Conservation (phyloP, 1,140 invertebrate genomes). For the Carcinoscorpius rotundicauda region DNA sequence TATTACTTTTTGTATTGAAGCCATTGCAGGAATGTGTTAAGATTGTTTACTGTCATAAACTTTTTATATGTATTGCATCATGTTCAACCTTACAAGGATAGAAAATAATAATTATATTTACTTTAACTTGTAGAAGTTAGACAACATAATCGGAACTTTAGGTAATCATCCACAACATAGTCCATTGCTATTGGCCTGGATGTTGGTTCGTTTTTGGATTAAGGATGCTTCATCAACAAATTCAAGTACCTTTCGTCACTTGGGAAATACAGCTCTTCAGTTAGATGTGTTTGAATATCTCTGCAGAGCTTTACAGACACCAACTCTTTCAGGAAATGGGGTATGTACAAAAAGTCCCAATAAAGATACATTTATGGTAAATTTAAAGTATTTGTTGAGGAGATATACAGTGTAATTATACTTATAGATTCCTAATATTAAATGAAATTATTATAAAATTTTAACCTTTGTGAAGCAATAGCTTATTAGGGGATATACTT, state of each 20-base stretch:
- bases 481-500: too few relatives aligned
- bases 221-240: slow-evolving; percentile 13
- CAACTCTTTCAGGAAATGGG: slow-evolving; percentile 26
- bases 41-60: too few relatives aligned
- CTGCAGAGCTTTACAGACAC: slow-evolving; percentile 22
- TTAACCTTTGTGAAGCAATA: too few relatives aligned
- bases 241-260: slow-evolving; percentile 17
- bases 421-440: too few relatives aligned
- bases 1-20: too few relatives aligned
- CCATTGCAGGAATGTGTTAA: too few relatives aligned
- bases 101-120: not conserved
- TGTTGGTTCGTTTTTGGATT: slow-evolving; percentile 26
- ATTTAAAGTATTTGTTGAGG: too few relatives aligned
- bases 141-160: slow-evolving; percentile 25
- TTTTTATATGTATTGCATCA: too few relatives aligned
- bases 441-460: too few relatives aligned
- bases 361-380: too few relatives aligned
- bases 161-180: slow-evolving; percentile 26
- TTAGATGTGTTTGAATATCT: slow-evolving; percentile 31
- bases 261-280: slow-evolving; percentile 33
- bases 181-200: slow-evolving; percentile 34
- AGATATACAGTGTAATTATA: not conserved
- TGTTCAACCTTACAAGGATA: too few relatives aligned
- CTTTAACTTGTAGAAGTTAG: slow-evolving; percentile 24
- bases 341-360: slow-evolving; percentile 5